phyloP scores from a whole-genome alignment of 2,888 invertebrate species.

The Allophyes oxyacanthae region DNA sequence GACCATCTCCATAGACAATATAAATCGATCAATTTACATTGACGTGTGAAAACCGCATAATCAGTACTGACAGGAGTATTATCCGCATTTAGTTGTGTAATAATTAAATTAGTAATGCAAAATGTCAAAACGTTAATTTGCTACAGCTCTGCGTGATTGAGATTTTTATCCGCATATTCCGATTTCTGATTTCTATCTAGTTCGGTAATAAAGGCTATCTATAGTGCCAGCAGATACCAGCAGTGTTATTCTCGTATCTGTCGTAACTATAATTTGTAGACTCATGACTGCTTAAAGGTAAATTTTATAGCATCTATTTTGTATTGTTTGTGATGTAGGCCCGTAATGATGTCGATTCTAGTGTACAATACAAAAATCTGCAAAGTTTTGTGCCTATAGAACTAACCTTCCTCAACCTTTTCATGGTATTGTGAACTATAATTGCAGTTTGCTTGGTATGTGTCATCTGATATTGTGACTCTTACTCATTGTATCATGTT shows the following conservation, averaged over 20 bases:
- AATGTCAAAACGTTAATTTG: constrained; percentile 50
- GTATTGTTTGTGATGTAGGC: constrained; percentile 46
- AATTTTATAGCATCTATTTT: constrained; percentile 33
- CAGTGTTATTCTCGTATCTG: constrained; percentile 40
- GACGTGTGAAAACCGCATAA: constrained; percentile 3
- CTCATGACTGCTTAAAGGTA: constrained; percentile 39
- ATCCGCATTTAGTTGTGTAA: constrained; percentile 6
- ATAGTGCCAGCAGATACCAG: constrained; percentile 34
- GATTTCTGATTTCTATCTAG: constrained; percentile 38
- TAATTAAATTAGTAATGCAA: constrained; percentile 33
- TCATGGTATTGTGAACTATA: constrained; percentile 4
- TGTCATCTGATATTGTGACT: constrained; percentile 43
- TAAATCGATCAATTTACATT: constrained; percentile 29
- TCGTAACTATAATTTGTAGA: constrained; percentile 25
- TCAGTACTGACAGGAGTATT: not conserved
- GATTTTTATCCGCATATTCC: constrained; percentile 43
- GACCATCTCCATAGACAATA: constrained; percentile 23
- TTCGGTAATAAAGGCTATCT: constrained; percentile 36
- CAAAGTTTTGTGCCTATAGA: constrained; percentile 4
- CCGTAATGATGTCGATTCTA: constrained; percentile 17
- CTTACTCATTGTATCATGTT: constrained; percentile 33
- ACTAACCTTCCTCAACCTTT: constrained; percentile 7
- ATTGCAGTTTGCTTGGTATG: constrained; percentile 20
- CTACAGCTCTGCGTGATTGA: constrained; percentile 53
- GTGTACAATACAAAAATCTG: not conserved